phyloP scores from a whole-genome alignment of 2,113 vertebrate species.

The Gymnorhina tibicen region DNA sequence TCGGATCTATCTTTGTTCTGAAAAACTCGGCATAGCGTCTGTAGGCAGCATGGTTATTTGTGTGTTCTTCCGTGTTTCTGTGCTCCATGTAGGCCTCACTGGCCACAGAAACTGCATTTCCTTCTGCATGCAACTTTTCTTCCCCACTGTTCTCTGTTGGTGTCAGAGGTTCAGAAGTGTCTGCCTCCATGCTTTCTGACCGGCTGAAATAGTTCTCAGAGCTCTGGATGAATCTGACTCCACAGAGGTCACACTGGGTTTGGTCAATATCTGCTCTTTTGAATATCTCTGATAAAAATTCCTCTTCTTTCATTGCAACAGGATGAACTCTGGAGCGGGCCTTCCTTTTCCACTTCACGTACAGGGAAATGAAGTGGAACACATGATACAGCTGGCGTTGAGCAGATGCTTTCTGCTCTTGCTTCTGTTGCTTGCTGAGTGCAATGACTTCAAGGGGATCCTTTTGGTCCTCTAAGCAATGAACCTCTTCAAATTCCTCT shows the following conservation, averaged over 20 bases:
- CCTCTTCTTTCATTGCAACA: conserved; percentile 1
- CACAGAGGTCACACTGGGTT: conserved; percentile 80
- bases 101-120: background rate
- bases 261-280: conserved; percentile 76
- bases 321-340: background rate
- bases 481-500: conserved; percentile 34
- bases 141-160: background rate
- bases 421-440: conserved; percentile 65
- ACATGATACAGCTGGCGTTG: conserved; percentile 40
- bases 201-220: conserved; percentile 46
- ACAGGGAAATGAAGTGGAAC: conserved; percentile 55
- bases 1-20: conserved; percentile 43
- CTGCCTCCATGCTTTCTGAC: conserved; percentile 32
- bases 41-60: conserved; percentile 62
- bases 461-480: conserved; percentile 65
- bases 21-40: conserved; percentile 67
- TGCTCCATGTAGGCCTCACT: conserved; percentile 62
- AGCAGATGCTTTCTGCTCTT: conserved; percentile 60
- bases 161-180: background rate
- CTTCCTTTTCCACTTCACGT: conserved; percentile 66
- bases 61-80: conserved; percentile 54
- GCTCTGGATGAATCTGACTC: conserved; percentile 68
- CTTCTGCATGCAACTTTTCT: conserved; percentile 29
- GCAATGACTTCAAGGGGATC: conserved; percentile 66
- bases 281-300: conserved; percentile 60